Conservation (phyloP, 1,140 invertebrate species). For the Scaptomyza montana region DNA sequence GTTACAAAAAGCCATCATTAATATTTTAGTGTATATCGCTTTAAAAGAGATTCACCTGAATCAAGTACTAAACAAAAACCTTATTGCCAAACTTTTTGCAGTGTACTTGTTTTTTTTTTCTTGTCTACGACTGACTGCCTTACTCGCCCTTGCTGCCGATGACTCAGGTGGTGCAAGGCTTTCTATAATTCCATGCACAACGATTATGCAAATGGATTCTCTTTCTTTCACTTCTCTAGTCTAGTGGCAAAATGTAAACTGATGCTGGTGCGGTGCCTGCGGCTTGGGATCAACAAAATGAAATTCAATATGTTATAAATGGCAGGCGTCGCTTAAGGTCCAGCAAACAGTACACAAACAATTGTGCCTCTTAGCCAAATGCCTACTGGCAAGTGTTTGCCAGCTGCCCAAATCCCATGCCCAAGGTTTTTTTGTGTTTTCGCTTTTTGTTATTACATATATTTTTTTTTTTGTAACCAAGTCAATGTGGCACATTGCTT, state of each 20-base stretch:
- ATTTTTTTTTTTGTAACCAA: constrained; percentile 9
- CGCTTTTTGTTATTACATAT: neutral
- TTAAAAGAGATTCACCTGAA: no score
- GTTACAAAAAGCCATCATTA: no score
- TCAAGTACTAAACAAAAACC: no score
- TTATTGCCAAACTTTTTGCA: neutral
- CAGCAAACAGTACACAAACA: constrained; percentile 47
- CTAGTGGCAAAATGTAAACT: constrained; percentile 11
- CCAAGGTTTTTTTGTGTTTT: constrained; percentile 7
- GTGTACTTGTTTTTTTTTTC: constrained; percentile 1
- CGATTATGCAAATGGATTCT: constrained; percentile 70
- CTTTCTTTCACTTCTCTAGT: neutral
- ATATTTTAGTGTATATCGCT: no score
- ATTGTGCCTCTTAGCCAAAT: constrained; percentile 35
- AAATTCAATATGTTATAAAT: constrained; percentile 78
- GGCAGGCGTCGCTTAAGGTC: constrained; percentile 40
- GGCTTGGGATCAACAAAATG: constrained; percentile 58
- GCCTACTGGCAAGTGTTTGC: constrained; percentile 24
- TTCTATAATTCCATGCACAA: constrained; percentile 74
- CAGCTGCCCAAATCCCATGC: constrained; percentile 17
- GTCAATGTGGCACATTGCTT: constrained; percentile 55
- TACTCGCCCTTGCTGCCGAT: constrained; percentile 1
- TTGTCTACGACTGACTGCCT: neutral
- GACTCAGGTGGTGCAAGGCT: constrained; percentile 74
- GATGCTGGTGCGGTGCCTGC: constrained; percentile 20